Evolutionary conservation across 2,797 vertebrate genomes (phyloP).

Genomic region (Glyptemys insculpta): DNA sequence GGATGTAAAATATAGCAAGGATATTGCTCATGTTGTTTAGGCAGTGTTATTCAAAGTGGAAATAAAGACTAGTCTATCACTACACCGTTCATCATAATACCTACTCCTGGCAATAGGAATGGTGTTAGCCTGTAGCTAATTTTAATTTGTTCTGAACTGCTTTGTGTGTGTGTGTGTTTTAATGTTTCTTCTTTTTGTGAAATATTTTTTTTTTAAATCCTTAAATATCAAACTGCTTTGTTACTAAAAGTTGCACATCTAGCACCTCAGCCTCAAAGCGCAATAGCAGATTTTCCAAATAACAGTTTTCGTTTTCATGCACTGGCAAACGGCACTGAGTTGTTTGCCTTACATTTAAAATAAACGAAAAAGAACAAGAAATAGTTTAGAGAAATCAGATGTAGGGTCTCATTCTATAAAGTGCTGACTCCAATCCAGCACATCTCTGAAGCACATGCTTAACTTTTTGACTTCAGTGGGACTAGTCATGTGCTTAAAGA

Average conservation of each 20-base stretch:
- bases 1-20: not conserved
- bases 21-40: conserved; percentile 19
- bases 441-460: not conserved
- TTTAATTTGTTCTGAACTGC: conserved; percentile 13
- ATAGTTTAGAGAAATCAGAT: not conserved
- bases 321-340: not conserved
- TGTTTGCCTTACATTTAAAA: not conserved
- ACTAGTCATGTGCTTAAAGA: conserved; percentile 33
- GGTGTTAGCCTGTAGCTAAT: not conserved
- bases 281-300: not conserved
- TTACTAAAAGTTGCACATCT: not conserved
- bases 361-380: not conserved
- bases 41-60: not conserved
- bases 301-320: not conserved
- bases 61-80: not conserved
- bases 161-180: not conserved
- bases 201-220: not conserved
- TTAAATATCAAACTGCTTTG: not conserved
- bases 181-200: not conserved
- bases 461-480: not conserved
- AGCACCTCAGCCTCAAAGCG: not conserved
- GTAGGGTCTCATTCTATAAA: not conserved
- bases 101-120: not conserved
- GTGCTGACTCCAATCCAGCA: not conserved
- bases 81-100: not conserved